phyloP scores from a whole-genome alignment of 30 jellyfish, hydroid and myxozoan species.

The Nemopilema nomurai region DNA sequence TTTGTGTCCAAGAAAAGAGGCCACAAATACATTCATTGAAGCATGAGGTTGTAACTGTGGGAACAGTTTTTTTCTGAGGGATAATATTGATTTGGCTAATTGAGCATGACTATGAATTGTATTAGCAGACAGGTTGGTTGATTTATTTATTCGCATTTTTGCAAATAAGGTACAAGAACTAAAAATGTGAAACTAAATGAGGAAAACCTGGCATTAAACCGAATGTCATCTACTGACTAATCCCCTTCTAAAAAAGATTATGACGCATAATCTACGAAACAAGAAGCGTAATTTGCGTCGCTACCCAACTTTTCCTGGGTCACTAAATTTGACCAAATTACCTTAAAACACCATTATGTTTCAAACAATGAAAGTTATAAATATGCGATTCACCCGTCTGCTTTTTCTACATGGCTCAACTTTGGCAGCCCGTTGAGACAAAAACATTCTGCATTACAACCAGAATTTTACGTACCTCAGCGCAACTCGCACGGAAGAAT shows the following conservation, averaged over 20 bases:
- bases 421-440: not conserved
- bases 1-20: not conserved
- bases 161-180: not conserved
- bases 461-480: conserved; percentile 56
- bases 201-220: too few species aligned
- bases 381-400: not conserved
- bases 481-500: conserved; percentile 77
- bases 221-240: too few species aligned
- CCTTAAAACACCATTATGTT: not conserved
- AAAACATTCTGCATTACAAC: not conserved
- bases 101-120: not conserved
- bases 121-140: not conserved
- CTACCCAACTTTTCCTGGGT: too few species aligned
- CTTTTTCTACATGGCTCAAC: not conserved
- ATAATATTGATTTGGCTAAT: not conserved
- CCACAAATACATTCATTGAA: not conserved
- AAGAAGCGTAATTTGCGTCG: too few species aligned
- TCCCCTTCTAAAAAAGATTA: too few species aligned
- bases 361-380: not conserved
- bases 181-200: not conserved
- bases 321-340: not conserved
- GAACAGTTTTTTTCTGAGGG: not conserved
- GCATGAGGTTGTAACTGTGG: not conserved
- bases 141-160: not conserved
- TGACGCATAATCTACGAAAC: too few species aligned